Percentiles rank a stretch among this genome's conserved stretches.
phyloP scores from a whole-genome alignment of 2,797 vertebrate genomes.

The Urosaurus nigricauda region DNA sequence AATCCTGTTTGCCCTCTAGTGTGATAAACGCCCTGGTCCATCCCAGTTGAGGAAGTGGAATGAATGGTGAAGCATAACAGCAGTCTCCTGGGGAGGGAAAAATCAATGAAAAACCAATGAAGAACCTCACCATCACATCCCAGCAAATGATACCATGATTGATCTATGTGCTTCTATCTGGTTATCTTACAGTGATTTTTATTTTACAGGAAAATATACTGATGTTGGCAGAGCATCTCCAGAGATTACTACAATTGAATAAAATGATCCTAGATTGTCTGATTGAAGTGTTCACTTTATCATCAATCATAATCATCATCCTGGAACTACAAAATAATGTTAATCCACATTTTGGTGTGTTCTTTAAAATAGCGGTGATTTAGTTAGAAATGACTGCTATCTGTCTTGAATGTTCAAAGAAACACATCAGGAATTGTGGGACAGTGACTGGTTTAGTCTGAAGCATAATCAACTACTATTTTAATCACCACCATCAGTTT shows the following conservation, averaged over 20 bases:
- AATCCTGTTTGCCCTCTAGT: too few relatives aligned
- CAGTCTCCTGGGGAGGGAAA: neutral
- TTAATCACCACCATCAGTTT: neutral
- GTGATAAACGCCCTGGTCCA: too few relatives aligned
- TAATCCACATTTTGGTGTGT: neutral
- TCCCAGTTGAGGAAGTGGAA: neutral
- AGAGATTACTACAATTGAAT: constrained; percentile 14
- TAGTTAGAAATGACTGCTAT: neutral
- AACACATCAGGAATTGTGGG: neutral
- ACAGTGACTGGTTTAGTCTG: neutral
- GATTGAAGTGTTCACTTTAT: neutral
- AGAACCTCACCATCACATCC: neutral
- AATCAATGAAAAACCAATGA: neutral
- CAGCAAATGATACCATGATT: neutral
- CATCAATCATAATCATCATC: constrained; percentile 1
- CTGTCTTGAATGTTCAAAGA: neutral
- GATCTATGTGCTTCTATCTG: neutral
- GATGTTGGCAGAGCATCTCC: neutral
- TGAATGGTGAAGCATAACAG: neutral
- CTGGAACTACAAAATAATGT: neutral
- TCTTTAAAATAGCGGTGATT: constrained; percentile 19
- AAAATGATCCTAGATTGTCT: constrained; percentile 2
- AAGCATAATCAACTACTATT: neutral
- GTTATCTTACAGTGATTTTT: neutral
- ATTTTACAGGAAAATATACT: neutral